Evolutionary conservation across 2,888 invertebrate genomes (phyloP).

Genomic region (Vandiemenella viatica): DNA sequence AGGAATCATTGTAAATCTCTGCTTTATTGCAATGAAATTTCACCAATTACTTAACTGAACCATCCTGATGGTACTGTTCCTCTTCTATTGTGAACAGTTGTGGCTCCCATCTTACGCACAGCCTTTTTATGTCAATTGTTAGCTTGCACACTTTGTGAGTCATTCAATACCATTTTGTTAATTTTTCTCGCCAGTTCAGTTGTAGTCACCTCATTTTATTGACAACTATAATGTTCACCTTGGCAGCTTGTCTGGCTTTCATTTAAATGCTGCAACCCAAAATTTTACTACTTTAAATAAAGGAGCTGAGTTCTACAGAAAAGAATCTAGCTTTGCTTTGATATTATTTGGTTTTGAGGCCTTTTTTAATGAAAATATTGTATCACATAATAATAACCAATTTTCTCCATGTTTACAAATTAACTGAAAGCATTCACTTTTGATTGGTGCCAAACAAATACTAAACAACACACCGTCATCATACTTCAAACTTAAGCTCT

Average conservation of each 20-base stretch:
- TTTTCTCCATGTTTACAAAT: not conserved
- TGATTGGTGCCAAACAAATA: not conserved
- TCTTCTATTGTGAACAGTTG: too few species aligned
- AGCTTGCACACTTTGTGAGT: not conserved
- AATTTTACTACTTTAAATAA: not conserved
- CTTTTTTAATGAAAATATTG: not conserved
- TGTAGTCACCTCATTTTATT: not conserved
- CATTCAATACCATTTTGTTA: too few species aligned
- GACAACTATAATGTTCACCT: not conserved
- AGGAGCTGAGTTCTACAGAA: not conserved
- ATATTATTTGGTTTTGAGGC: not conserved
- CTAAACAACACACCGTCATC: not conserved
- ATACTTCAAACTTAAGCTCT: not conserved
- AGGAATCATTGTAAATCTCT: not conserved
- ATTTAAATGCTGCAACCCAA: not conserved
- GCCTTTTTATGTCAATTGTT: not conserved
- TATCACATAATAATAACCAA: not conserved
- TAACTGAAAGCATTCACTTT: not conserved
- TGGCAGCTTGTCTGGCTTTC: not conserved
- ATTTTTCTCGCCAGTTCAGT: too few species aligned
- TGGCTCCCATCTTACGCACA: not conserved
- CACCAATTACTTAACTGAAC: not conserved
- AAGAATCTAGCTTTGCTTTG: not conserved
- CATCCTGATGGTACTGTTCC: not conserved
- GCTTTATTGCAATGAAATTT: not conserved